Evolutionary conservation across 2,888 invertebrate species (phyloP).

Genomic region (Cryptus armator): DNA sequence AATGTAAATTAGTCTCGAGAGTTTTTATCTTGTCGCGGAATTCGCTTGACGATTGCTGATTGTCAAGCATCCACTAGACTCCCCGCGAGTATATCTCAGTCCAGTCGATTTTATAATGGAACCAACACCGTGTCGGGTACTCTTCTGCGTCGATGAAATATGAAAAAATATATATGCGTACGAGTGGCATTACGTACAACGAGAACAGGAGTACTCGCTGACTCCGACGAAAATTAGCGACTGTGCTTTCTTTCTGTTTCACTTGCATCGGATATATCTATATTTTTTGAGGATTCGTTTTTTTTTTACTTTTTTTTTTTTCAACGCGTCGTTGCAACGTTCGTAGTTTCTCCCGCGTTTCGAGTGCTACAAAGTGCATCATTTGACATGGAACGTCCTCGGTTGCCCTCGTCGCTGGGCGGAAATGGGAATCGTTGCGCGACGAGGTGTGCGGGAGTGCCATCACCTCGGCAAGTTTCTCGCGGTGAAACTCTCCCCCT

Average conservation of each 20-base stretch:
- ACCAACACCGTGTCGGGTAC: neutral
- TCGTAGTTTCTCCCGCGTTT: conserved; percentile 62
- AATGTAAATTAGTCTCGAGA: conserved; percentile 34
- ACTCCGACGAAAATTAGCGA: conserved; percentile 65
- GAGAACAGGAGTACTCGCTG: conserved; percentile 22
- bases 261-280: conserved; percentile 48
- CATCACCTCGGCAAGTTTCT: conserved; percentile 27
- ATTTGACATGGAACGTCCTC: conserved; percentile 67
- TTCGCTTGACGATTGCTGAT: conserved; percentile 49
- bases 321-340: neutral
- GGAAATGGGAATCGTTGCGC: conserved; percentile 51
- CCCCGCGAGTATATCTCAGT: neutral
- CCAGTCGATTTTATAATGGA: conserved; percentile 36
- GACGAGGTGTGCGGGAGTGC: conserved; percentile 41
- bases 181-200: conserved; percentile 15
- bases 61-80: conserved; percentile 14
- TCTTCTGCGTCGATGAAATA: neutral
- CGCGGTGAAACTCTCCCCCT: neutral
- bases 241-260: conserved; percentile 48
- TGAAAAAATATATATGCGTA: neutral
- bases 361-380: conserved; percentile 73
- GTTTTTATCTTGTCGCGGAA: conserved; percentile 53
- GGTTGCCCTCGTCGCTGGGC: conserved; percentile 23
- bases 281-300: conserved; percentile 61
- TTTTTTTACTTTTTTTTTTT: conserved; percentile 37